Evolutionary conservation across 2,888 invertebrate genomes (phyloP).

Genomic region (Amphipoea oculea): DNA sequence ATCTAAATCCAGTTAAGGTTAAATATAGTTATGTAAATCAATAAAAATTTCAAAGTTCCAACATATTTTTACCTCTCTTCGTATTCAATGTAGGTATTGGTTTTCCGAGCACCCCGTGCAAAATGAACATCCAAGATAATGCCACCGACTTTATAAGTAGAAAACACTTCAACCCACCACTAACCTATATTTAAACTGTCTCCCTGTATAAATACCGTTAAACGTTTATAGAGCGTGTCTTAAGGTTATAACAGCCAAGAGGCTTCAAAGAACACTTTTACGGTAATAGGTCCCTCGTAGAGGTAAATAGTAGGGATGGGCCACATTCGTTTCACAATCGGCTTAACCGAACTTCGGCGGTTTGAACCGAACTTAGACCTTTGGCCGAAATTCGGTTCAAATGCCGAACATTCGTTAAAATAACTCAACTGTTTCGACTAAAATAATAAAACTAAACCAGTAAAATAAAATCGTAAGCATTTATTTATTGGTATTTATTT

Average conservation of each 20-base stretch:
- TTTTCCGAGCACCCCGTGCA: not conserved
- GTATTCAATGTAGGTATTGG: not conserved
- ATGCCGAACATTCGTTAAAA: not conserved
- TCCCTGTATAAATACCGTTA: slow-evolving; percentile 36
- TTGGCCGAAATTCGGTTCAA: no score
- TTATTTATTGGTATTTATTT: not conserved
- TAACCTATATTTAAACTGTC: slow-evolving; percentile 32
- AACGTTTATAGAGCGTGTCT: slow-evolving; percentile 42
- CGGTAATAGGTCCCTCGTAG: slow-evolving; percentile 30
- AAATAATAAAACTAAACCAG: not conserved
- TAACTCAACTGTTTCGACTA: not conserved
- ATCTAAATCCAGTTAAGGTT: not conserved
- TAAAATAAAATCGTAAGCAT: not conserved
- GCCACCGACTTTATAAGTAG: slow-evolving; percentile 6
- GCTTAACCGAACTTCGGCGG: no score
- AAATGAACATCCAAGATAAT: slow-evolving; percentile 23
- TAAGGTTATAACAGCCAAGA: slow-evolving; percentile 22
- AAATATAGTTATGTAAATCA: not conserved
- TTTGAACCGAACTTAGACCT: no score
- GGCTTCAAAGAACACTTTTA: slow-evolving; percentile 44
- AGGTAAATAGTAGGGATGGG: slow-evolving; percentile 22
- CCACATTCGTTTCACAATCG: not conserved
- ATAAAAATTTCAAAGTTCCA: not conserved
- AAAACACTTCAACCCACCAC: slow-evolving; percentile 14
- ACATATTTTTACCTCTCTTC: not conserved